Percentiles rank a stretch among this genome's conserved stretches.
Conservation (phyloP, 2,888 invertebrate species). For the Ormyrus labotus region DNA sequence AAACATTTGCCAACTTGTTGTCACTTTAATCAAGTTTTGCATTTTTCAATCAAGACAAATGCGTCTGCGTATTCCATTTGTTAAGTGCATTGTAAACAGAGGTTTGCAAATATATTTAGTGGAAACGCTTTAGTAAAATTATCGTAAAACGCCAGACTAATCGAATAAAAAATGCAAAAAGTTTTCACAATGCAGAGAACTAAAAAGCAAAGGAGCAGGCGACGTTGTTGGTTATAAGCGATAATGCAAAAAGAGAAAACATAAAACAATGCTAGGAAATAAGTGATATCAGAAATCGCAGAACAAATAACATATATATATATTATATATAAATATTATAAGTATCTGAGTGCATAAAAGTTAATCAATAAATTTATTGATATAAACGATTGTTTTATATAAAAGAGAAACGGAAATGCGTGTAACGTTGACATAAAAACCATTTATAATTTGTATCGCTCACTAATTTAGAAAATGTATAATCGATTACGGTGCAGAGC, state of each 20-base stretch:
- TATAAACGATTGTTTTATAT: conserved; percentile 65
- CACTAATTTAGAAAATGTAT: conserved; percentile 29
- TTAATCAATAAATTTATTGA: conserved; percentile 60
- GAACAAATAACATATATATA: conserved; percentile 44
- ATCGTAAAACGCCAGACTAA: neutral
- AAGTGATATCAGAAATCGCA: conserved; percentile 47
- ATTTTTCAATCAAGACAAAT: conserved; percentile 23
- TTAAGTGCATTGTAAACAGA: neutral
- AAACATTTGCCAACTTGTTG: conserved; percentile 44
- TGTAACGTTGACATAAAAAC: conserved; percentile 60
- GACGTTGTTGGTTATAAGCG: conserved; percentile 30
- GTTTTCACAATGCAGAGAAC: no score
- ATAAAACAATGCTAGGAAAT: conserved; percentile 46
- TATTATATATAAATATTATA: conserved; percentile 57
- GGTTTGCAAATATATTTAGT: neutral
- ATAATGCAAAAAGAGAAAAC: conserved; percentile 30
- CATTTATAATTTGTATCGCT: conserved; percentile 52
- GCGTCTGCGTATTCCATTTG: neutral
- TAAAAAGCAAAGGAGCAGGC: neutral
- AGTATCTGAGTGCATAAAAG: conserved; percentile 48
- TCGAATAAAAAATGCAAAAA: neutral
- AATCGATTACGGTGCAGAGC: conserved; percentile 33
- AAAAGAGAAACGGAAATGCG: conserved; percentile 62
- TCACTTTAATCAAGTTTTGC: conserved; percentile 34
- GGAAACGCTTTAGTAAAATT: no score